phyloP scores from a whole-genome alignment of 2,888 invertebrate genomes.

The Entomobrya multifasciata region DNA sequence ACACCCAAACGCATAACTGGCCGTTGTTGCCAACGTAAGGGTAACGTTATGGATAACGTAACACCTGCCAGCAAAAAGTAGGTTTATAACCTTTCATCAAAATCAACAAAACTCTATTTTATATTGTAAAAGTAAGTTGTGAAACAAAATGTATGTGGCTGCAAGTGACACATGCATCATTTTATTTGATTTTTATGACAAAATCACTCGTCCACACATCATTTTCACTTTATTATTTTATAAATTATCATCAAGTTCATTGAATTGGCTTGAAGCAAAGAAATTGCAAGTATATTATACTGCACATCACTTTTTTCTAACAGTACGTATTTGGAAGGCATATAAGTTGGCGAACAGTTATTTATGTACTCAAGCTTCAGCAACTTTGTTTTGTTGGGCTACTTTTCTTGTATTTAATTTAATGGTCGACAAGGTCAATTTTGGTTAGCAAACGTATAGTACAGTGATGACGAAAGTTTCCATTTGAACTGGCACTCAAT shows the following conservation, averaged over 20 bases:
- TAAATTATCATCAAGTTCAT: neutral
- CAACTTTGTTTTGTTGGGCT: neutral
- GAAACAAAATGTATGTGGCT: constrained; percentile 12
- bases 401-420: neutral
- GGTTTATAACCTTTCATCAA: constrained; percentile 55
- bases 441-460: no score
- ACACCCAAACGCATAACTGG: no score
- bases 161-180: constrained; percentile 42
- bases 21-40: no score
- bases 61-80: constrained; percentile 25
- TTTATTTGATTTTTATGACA: constrained; percentile 40
- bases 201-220: constrained; percentile 36
- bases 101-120: constrained; percentile 34
- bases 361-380: neutral
- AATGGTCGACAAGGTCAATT: neutral
- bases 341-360: no score
- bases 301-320: no score
- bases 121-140: constrained; percentile 43
- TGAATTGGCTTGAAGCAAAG: neutral
- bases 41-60: no score
- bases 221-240: constrained; percentile 20
- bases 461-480: no score
- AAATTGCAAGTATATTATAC: no score
- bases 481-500: no score
- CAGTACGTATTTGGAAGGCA: no score